phyloP scores from a whole-genome alignment of 2,888 invertebrate species.

The Drosophila ezoana region DNA sequence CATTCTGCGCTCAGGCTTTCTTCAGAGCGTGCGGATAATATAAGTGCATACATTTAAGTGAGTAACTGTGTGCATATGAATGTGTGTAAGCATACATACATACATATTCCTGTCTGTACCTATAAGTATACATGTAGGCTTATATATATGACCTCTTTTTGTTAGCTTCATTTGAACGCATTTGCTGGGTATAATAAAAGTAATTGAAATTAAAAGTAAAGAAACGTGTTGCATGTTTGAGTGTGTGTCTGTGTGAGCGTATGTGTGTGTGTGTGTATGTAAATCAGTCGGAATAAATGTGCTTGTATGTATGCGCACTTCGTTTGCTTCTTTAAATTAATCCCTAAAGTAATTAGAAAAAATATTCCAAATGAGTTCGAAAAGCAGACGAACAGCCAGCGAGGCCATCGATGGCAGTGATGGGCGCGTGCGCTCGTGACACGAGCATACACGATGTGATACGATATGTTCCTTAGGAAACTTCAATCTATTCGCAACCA shows the following conservation, averaged over 20 bases:
- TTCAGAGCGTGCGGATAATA: constrained; percentile 30
- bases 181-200: constrained; percentile 72
- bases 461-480: not conserved
- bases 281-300: constrained; percentile 44
- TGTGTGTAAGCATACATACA: constrained; percentile 8
- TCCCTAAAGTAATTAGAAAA: constrained; percentile 82
- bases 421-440: constrained; percentile 2
- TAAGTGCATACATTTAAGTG: not conserved
- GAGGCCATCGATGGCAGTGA: constrained; percentile 15
- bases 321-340: constrained; percentile 73
- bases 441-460: not conserved
- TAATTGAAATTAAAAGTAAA: constrained; percentile 83
- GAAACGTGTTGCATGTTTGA: constrained; percentile 74
- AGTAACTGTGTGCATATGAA: constrained; percentile 3
- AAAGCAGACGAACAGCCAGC: constrained; percentile 32
- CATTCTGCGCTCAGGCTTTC: constrained; percentile 58
- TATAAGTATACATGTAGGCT: constrained; percentile 13
- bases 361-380: constrained; percentile 73
- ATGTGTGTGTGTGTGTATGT: constrained; percentile 38
- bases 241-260: constrained; percentile 33
- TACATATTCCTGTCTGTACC: not conserved
- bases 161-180: constrained; percentile 70
- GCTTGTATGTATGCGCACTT: constrained; percentile 53
- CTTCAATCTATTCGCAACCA: not conserved
- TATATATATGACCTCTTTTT: constrained; percentile 34